Conservation (phyloP, 2,113 vertebrate species). For the Nipponia nippon region DNA sequence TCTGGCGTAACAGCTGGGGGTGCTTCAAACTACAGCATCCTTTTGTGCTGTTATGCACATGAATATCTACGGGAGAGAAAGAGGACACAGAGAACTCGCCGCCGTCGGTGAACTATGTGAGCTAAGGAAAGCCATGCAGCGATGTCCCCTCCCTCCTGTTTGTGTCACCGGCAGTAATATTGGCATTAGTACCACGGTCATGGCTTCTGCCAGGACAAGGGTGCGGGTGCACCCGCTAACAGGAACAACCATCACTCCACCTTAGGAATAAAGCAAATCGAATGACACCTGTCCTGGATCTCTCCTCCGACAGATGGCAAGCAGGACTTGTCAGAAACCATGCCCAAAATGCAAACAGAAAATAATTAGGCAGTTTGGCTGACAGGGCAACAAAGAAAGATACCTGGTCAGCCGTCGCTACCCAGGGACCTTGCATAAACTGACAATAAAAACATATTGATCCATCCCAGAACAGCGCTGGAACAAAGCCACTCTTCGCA, state of each 20-base stretch:
- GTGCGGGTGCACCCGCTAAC: not conserved
- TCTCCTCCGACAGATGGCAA: conserved; percentile 56
- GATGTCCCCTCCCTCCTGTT: not conserved
- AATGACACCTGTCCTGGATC: not conserved
- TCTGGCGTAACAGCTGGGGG: not conserved
- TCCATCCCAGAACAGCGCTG: not conserved
- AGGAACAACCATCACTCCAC: not conserved
- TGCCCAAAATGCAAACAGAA: conserved; percentile 52
- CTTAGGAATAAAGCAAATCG: not conserved
- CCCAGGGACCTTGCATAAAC: not conserved
- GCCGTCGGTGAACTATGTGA: not conserved
- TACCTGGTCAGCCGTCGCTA: not conserved
- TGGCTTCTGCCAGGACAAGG: not conserved
- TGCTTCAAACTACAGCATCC: not conserved
- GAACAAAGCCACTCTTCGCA: not conserved
- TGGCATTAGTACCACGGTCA: not conserved
- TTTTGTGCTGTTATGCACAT: not conserved
- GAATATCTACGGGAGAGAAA: not conserved
- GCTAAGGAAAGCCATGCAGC: not conserved
- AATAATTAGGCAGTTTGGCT: conserved; percentile 11
- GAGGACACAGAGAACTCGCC: rapidly evolving
- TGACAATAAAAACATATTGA: not conserved
- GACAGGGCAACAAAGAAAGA: not conserved
- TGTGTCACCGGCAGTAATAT: not conserved
- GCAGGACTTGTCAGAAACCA: not conserved